Conservation (phyloP, 2,113 vertebrate species). For the Malaclemys terrapin region DNA sequence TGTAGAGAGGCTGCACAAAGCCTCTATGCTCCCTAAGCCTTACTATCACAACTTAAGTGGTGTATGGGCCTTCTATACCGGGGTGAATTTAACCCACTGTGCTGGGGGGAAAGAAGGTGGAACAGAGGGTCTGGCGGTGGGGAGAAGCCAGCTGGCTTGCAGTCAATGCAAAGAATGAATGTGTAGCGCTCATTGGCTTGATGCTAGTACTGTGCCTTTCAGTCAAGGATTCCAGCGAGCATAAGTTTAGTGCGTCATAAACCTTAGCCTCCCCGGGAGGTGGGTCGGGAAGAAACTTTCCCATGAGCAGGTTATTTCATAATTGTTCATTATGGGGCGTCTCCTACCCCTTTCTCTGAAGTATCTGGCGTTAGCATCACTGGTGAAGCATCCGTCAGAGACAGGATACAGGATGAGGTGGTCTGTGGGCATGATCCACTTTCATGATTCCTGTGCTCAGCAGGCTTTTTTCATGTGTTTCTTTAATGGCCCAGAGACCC, state of each 20-base stretch:
- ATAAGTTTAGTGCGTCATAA: background rate
- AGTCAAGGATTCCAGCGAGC: no score
- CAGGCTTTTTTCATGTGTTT: background rate
- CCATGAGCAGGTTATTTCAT: background rate
- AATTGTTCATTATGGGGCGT: background rate
- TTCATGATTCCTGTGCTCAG: background rate
- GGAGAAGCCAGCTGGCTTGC: background rate
- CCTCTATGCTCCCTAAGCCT: background rate
- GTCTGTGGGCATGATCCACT: accelerated
- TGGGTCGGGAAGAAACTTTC: background rate
- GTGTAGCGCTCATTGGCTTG: no score
- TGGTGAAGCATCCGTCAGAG: background rate
- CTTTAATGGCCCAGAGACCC: background rate
- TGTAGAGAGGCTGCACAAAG: background rate
- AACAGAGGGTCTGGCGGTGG: background rate
- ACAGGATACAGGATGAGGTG: background rate
- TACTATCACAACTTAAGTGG: background rate
- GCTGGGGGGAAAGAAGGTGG: background rate
- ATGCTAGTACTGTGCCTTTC: no score
- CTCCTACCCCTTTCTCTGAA: background rate
- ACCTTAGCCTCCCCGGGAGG: background rate
- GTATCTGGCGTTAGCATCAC: background rate
- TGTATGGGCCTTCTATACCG: background rate
- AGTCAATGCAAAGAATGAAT: background rate
- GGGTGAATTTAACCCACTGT: background rate